Evolutionary conservation across 2,797 vertebrate genomes (phyloP).

Genomic region (Pipistrellus nathusii): DNA sequence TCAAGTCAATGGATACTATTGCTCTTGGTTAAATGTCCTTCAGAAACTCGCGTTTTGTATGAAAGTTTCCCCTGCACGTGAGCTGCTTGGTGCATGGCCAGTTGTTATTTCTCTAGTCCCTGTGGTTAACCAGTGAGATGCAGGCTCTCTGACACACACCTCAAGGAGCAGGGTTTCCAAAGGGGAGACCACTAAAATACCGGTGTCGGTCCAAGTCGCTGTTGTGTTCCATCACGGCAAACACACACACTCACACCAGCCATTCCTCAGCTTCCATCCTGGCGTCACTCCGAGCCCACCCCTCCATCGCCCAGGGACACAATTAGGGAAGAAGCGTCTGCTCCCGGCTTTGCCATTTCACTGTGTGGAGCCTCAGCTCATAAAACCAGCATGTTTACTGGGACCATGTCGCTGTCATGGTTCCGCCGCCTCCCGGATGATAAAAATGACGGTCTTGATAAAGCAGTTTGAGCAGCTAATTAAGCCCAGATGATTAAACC

Average conservation of each 20-base stretch:
- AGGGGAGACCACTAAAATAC: neutral
- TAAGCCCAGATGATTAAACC: constrained; percentile 56
- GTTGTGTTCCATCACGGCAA: neutral
- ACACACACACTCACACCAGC: neutral
- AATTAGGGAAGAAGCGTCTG: neutral
- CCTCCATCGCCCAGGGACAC: neutral
- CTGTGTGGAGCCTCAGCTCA: constrained; percentile 22
- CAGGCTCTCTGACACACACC: neutral
- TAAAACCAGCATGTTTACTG: constrained; percentile 27
- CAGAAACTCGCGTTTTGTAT: neutral
- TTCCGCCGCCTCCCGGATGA: neutral
- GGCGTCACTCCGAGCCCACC: neutral
- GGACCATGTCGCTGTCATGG: neutral
- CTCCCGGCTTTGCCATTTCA: neutral
- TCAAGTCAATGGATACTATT: neutral
- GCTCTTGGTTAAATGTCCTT: neutral
- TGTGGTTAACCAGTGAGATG: no score
- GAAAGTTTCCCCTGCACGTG: neutral
- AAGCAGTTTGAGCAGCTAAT: constrained; percentile 43
- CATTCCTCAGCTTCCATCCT: no score
- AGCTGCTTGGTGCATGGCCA: neutral
- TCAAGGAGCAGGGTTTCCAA: neutral
- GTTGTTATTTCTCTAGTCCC: neutral
- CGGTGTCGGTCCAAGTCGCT: neutral
- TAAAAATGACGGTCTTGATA: constrained; percentile 48